phyloP scores from a whole-genome alignment of 2,888 invertebrate species.

The Melanophora roralis region DNA sequence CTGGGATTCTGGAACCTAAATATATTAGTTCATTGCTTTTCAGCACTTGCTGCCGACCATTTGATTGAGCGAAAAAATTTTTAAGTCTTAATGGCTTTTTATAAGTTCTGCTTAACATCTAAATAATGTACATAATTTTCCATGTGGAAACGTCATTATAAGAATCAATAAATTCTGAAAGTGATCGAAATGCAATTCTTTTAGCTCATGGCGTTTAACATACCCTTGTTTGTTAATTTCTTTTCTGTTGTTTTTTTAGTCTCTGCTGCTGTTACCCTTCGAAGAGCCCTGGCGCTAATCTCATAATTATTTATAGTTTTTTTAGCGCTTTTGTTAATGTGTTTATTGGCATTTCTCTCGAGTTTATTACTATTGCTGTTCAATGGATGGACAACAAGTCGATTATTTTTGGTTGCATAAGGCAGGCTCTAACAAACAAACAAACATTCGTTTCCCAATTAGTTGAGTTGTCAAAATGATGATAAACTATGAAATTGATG shows the following conservation, averaged over 20 bases:
- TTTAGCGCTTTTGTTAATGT: constrained; percentile 17
- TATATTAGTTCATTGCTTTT: too few species aligned
- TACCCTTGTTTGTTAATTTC: background rate
- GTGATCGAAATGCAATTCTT: constrained; percentile 51
- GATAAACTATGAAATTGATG: constrained; percentile 71
- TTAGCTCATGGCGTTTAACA: constrained; percentile 33
- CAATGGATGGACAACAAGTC: background rate
- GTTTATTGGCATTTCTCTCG: background rate
- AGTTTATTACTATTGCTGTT: background rate
- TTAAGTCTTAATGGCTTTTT: too few species aligned
- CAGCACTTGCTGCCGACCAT: too few species aligned
- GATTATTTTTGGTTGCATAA: background rate
- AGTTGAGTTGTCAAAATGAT: constrained; percentile 75
- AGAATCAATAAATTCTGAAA: constrained; percentile 45
- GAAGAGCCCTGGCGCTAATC: constrained; percentile 71
- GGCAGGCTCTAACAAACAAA: constrained; percentile 29
- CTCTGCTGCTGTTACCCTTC: constrained; percentile 16
- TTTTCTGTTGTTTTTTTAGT: background rate
- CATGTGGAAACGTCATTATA: background rate
- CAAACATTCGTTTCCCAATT: constrained; percentile 72
- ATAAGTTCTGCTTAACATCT: too few species aligned
- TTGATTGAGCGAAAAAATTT: too few species aligned
- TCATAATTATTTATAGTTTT: constrained; percentile 70
- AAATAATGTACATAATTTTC: background rate
- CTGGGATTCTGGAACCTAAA: too few species aligned